Percentiles rank a stretch among this genome's conserved stretches.
Conservation (phyloP, 2,113 vertebrate genomes). For the Bujurquina vittata region DNA sequence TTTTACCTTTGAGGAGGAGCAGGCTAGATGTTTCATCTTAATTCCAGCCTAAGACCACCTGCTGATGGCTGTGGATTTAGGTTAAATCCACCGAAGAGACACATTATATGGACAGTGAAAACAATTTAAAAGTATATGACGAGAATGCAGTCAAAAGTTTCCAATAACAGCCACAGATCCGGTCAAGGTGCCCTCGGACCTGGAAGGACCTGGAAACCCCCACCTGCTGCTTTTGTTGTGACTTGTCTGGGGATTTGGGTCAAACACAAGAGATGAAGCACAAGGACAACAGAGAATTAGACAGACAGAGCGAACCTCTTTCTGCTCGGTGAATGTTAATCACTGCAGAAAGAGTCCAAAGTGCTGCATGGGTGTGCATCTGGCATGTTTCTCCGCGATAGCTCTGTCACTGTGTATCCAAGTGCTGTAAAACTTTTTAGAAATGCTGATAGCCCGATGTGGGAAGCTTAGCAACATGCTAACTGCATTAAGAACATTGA, state of each 20-base stretch:
- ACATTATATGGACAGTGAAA: not conserved
- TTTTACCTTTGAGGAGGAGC: not conserved
- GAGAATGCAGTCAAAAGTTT: not conserved
- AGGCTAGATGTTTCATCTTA: not conserved
- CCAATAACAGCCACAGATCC: not conserved
- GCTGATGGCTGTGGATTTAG: not conserved
- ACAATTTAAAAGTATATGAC: not conserved
- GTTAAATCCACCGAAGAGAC: not conserved
- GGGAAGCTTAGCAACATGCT: slow-evolving; percentile 10
- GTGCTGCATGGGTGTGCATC: not conserved
- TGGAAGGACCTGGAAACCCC: slow-evolving; percentile 2
- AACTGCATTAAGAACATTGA: slow-evolving; percentile 10
- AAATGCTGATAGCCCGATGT: not conserved
- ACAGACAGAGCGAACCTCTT: not conserved
- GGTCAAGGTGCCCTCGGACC: not conserved
- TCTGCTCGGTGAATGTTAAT: slow-evolving; percentile 24
- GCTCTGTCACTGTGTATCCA: not conserved
- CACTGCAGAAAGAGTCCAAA: not conserved
- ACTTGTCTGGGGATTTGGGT: slow-evolving; percentile 18
- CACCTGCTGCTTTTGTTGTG: slow-evolving; percentile 32
- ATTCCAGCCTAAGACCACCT: not conserved
- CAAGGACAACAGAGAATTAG: slow-evolving; percentile 22
- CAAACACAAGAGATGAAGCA: slow-evolving; percentile 2
- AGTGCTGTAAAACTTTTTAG: not conserved
- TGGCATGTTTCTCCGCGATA: not conserved